These are phyloP conservation scores for Salvelinus fontinalis DNA, from an alignment of 2,113 vertebrate genomes.

Conservation along the genomic window DNA sequence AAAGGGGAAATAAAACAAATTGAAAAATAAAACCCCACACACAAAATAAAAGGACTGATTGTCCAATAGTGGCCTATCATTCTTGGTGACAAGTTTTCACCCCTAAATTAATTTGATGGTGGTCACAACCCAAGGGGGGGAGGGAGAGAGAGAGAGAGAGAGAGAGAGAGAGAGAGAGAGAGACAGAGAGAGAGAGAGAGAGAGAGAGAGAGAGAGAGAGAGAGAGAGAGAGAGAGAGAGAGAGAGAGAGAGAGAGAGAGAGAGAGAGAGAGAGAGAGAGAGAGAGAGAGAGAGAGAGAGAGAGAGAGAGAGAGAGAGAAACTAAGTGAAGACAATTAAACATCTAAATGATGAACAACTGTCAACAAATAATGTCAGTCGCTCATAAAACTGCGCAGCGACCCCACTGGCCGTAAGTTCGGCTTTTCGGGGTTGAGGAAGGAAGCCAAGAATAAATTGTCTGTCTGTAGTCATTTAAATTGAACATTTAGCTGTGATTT, in stretches of 20 bases:
- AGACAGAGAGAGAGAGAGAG: constrained; percentile 11
- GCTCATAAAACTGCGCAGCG: constrained; percentile 58
- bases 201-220: constrained; percentile 3
- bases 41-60: constrained; percentile 27
- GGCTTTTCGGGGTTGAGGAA: constrained; percentile 34
- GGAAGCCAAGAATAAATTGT: constrained; percentile 75
- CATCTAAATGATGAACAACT: constrained; percentile 69
- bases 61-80: constrained; percentile 39
- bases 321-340: constrained; percentile 60
- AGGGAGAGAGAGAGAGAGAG: constrained; percentile 6
- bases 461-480: constrained; percentile 80
- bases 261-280: not conserved
- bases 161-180: too few species aligned
- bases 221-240: not conserved
- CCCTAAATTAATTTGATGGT: constrained; percentile 53
- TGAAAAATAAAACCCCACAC: too few species aligned
- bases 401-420: constrained; percentile 47
- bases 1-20: too few species aligned
- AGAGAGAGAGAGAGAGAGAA: not conserved
- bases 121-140: constrained; percentile 36
- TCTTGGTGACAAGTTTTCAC: constrained; percentile 52
- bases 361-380: constrained; percentile 74
- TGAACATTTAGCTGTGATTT: constrained; percentile 79
- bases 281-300: not conserved
- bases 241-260: constrained; percentile 3